phyloP scores from a whole-genome alignment of 1,140 invertebrate species.

The Macrotrachela quadricornifera region DNA sequence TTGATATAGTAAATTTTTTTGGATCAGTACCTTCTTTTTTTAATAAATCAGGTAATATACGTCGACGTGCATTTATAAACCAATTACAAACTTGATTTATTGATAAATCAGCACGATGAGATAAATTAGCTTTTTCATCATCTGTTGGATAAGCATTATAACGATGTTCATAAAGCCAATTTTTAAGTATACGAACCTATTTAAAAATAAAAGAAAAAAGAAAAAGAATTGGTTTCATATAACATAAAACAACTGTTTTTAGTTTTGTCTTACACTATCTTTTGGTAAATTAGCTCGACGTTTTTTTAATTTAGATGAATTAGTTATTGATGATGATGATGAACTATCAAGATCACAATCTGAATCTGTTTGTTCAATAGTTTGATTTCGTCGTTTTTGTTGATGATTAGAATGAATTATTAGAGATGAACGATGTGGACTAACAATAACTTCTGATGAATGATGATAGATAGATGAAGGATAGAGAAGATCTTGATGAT shows the following conservation, averaged over 20 bases:
- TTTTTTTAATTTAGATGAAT: slow-evolving; percentile 30
- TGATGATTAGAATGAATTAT: too few species aligned
- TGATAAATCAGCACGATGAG: slow-evolving; percentile 62
- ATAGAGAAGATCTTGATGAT: too few species aligned
- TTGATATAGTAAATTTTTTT: slow-evolving; percentile 56
- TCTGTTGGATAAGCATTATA: slow-evolving; percentile 87
- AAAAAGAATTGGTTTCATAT: too few species aligned
- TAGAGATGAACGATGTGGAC: too few species aligned
- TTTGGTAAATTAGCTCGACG: slow-evolving; percentile 74
- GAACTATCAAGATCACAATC: too few species aligned
- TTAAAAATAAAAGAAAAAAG: too few species aligned
- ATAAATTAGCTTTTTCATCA: slow-evolving; percentile 59
- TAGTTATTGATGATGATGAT: too few species aligned
- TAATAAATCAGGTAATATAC: slow-evolving; percentile 77
- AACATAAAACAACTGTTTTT: too few species aligned
- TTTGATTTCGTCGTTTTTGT: too few species aligned
- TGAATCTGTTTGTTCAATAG: too few species aligned
- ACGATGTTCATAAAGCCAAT: slow-evolving; percentile 73
- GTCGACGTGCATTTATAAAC: slow-evolving; percentile 79
- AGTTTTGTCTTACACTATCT: slow-evolving; percentile 48
- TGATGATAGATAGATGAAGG: too few species aligned
- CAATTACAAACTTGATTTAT: slow-evolving; percentile 79
- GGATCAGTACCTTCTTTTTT: slow-evolving; percentile 71
- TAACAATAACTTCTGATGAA: too few species aligned
- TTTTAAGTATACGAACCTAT: slow-evolving; percentile 45